Base-by-base conservation (phyloP, 2,113 vertebrate genomes). In the Axis porcinus region DNA sequence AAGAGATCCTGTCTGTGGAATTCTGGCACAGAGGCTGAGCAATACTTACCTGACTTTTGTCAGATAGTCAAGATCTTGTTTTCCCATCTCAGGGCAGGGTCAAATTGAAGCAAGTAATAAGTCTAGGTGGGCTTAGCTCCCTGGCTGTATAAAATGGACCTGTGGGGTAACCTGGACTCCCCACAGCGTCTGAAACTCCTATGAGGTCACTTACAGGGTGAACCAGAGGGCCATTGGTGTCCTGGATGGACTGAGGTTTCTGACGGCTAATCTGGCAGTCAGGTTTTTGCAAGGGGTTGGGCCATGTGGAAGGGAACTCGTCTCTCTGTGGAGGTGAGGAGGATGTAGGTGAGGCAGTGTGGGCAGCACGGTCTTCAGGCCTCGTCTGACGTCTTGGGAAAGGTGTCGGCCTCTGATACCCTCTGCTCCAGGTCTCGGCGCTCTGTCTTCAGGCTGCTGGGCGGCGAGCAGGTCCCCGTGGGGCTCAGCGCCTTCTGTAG, bases 41-140 rank as follows among this genome's bases (percentile, higher is more conserved):
- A 0, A n/a, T 7, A n/a, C 79, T 23, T 54, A n/a, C 17, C 64
- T 0, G 17, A 70, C n/a, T 36, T 11, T 2, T 19, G 1, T 36
- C 79, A 82, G 11, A 23, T 13, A 14, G 30, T 2, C 47, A 14
- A 54, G 17, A n/a, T 7, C 30, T 82, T 8, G 30, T n/a, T 54
- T 54, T n/a, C 17, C 30, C 33, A 4, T 23, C 47, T 82, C 47
- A n/a, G 17, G 19, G 30, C 47, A 82, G 79, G 47, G 47, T 82
- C 52, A 55, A 27, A 27, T 5, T 16, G 54, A 57, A 57, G 54
- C 23, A 17, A 84, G 54, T 25, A 6, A 6, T 17, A 6, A 28
- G 4, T 16, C 40, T 11, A 84, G n/a, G 23, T 55, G 81, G 21
- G 81, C 52, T 55, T 55, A 55, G 13, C 54, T 16, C 54, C 54